These are phyloP conservation scores for Xenops minutus DNA, from an alignment of 2,797 vertebrate genomes.

Conservation along the genomic window DNA sequence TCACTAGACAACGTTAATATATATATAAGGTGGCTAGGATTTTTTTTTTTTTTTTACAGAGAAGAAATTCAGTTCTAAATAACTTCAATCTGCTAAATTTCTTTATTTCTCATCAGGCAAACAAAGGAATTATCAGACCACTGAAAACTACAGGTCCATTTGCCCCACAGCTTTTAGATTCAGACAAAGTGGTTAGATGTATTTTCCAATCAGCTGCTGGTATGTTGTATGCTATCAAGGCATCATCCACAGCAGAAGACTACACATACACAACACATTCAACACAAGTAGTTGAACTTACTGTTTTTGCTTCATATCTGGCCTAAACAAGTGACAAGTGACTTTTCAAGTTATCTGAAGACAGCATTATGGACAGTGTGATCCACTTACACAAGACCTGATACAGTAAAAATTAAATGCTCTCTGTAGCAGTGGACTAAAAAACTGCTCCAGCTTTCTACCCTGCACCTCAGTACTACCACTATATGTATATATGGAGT, in stretches of 20 bases:
- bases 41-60: neutral
- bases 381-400: neutral
- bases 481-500: rapidly evolving
- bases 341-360: neutral
- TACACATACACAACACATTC: neutral
- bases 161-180: neutral
- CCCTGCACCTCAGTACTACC: neutral
- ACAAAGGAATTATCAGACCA: neutral
- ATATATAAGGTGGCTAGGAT: neutral
- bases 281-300: neutral
- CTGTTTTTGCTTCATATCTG: neutral
- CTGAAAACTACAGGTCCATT: neutral
- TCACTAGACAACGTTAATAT: neutral
- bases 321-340: neutral
- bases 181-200: neutral
- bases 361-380: neutral
- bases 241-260: neutral
- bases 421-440: neutral
- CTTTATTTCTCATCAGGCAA: neutral
- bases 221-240: neutral
- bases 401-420: neutral
- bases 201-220: neutral
- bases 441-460: neutral
- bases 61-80: neutral
- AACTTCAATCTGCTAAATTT: neutral